These are phyloP conservation scores for Otolemur garnettii DNA, from an alignment of 2,113 vertebrate species.

Conservation along the genomic window DNA sequence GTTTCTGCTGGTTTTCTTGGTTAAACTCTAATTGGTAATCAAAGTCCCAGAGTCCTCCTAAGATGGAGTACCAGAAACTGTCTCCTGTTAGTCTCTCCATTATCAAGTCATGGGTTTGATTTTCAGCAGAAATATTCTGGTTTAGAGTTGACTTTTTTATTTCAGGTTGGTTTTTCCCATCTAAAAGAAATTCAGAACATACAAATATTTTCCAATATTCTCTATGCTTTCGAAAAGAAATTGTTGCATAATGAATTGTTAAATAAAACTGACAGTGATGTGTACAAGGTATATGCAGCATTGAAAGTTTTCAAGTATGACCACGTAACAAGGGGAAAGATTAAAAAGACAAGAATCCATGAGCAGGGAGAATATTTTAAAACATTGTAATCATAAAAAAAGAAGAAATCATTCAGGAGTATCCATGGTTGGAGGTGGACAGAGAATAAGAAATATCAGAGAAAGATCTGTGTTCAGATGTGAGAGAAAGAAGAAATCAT, in stretches of 20 bases:
- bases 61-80: constrained; percentile 73
- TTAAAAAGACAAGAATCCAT: not conserved
- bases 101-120: constrained; percentile 39
- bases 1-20: constrained; percentile 65
- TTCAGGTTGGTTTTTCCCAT: constrained; percentile 49
- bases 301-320: not conserved
- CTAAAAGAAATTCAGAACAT: constrained; percentile 76
- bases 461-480: not conserved
- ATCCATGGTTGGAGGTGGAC: too few species aligned
- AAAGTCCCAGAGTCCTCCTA: constrained; percentile 73
- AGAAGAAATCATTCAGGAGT: not conserved
- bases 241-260: not conserved
- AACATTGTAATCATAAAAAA: not conserved
- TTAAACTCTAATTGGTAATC: constrained; percentile 60
- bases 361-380: not conserved
- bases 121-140: constrained; percentile 58
- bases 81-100: constrained; percentile 53
- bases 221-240: constrained; percentile 35
- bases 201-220: constrained; percentile 34
- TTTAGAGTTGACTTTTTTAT: constrained; percentile 55
- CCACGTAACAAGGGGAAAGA: not conserved
- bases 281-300: not conserved
- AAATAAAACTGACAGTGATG: not conserved
- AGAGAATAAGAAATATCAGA: not conserved
- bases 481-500: not conserved